Base-by-base conservation (phyloP, 2,888 invertebrate genomes). In the Amitus sp. region DNA sequence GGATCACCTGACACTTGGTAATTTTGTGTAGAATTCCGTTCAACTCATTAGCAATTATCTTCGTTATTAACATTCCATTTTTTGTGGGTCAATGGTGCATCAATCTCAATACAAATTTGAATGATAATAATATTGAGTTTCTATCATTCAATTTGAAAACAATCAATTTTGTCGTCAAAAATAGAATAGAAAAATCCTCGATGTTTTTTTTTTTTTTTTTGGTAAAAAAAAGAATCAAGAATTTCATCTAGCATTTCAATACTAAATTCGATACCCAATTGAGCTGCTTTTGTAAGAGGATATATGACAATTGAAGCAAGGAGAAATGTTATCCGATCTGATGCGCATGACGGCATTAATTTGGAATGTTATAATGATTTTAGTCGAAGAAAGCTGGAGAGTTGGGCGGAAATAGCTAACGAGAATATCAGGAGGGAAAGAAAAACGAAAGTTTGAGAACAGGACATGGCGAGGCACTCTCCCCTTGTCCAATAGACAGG, bases 321-420 rank as follows among this genome's bases (percentile, higher is more conserved):
- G 59, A 50, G 66, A 52, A 60, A 40, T 42, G 63, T 45, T 37
- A 65, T 59, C 46, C 48, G 60, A 56, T 52, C 62, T 66, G 65
- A 69, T 69, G 68, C 71, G 67, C 70, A 71, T 67, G 70, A 54
- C 67, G 64, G 68, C 69, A 73, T 77, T 74, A 74, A 76, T 77
- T 77, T 69, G 68, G 68, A 72, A 73, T 68, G 72, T 71, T 70
- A 73, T 73, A 73, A 74, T 74, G 72, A 75, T 74, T 73, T 73
- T 66, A 67, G 63, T 61, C 62, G 65, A 57, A 61, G 65, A 59
- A 72, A 74, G 70, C 65, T 30, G 48, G 59, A 50, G 60, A 53
- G 51, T 54, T 60, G 62, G 61, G 61, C 60, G 66, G 57, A 60
- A 48, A 57, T 65, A 63, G 43, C 65, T 73, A 76, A 75, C 74